Percentiles rank a stretch among this genome's conserved stretches.
phyloP scores from a whole-genome alignment of 2,888 invertebrate genomes.

The Clunio marinus region DNA sequence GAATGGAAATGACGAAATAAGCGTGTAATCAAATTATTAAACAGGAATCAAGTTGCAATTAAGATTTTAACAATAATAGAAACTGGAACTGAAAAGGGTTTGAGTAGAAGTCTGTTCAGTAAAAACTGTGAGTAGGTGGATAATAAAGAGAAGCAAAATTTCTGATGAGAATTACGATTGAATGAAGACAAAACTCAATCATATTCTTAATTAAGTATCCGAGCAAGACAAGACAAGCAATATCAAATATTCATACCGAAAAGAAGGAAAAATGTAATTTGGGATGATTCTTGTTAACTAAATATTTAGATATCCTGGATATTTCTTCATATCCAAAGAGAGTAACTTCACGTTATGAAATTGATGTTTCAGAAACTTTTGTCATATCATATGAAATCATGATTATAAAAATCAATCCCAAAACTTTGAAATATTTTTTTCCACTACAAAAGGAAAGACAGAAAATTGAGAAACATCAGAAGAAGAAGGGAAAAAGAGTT shows the following conservation, averaged over 20 bases:
- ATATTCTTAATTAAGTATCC: neutral
- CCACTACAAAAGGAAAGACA: too few species aligned
- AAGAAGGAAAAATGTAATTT: neutral
- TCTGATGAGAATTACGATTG: neutral
- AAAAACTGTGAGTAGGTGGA: neutral
- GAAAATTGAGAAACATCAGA: neutral
- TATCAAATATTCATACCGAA: too few species aligned
- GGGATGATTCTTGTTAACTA: too few species aligned
- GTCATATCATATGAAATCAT: too few species aligned
- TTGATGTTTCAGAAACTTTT: too few species aligned
- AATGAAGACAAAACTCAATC: constrained; percentile 3
- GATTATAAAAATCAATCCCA: too few species aligned
- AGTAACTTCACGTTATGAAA: too few species aligned
- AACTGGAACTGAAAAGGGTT: neutral
- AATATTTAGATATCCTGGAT: too few species aligned
- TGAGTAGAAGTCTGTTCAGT: neutral
- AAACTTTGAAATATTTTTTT: too few species aligned
- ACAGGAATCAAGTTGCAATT: constrained; percentile 20
- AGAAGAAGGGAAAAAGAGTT: neutral
- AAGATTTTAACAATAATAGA: neutral
- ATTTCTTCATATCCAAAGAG: too few species aligned
- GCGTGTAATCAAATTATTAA: constrained; percentile 20
- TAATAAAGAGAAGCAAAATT: neutral
- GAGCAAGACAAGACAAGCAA: too few species aligned
- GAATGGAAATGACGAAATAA: neutral